phyloP scores from a whole-genome alignment of 2,888 invertebrate genomes.

The Adelognathus sp. region DNA sequence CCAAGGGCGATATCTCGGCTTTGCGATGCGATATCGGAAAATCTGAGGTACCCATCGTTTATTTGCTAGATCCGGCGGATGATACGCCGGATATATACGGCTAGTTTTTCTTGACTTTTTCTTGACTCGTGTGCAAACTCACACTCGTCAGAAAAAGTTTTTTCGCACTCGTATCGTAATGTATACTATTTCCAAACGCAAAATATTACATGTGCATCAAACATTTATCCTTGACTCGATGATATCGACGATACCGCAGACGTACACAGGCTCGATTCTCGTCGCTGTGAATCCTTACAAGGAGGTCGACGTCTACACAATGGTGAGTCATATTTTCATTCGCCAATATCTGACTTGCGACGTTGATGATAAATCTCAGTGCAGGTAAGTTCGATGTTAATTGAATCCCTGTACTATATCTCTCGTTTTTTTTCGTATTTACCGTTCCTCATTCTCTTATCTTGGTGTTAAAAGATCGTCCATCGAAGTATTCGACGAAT shows the following conservation, averaged over 20 bases:
- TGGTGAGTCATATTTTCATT: slow-evolving; percentile 85
- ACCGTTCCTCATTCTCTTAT: slow-evolving; percentile 1
- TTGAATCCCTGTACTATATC: background rate
- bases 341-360: background rate
- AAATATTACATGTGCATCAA: background rate
- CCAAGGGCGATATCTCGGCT: too few species aligned
- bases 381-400: background rate
- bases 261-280: slow-evolving; percentile 95
- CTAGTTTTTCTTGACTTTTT: too few species aligned
- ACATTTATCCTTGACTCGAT: slow-evolving; percentile 48
- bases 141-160: too few species aligned
- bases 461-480: background rate
- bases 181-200: too few species aligned
- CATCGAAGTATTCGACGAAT: slow-evolving; percentile 1
- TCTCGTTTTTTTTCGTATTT: too few species aligned
- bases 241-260: slow-evolving; percentile 83
- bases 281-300: slow-evolving; percentile 98
- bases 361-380: background rate
- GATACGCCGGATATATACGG: too few species aligned
- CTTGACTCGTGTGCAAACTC: too few species aligned
- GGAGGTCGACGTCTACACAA: slow-evolving; percentile 93
- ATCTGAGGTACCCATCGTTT: too few species aligned
- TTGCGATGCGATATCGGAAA: too few species aligned
- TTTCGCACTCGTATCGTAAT: background rate
- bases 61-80: too few species aligned